Evolutionary conservation across 2,797 vertebrate genomes (phyloP), one percentile per base, ranked within the genome.

Genomic region (Amniataba percoides): DNA sequence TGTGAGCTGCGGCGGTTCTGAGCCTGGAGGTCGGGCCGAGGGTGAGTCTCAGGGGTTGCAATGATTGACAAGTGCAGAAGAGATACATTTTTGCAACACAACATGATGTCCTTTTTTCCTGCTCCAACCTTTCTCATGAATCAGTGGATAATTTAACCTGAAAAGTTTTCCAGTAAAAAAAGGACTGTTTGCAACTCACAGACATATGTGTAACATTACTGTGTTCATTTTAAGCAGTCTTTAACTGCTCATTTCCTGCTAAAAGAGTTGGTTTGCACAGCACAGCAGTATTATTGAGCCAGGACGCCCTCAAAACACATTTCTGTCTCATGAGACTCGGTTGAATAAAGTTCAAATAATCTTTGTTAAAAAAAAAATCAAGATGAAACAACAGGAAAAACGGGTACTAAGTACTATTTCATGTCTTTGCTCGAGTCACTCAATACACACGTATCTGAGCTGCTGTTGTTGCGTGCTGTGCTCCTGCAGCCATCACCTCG

Each of bases 401-500:
- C 25, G 40, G 45, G n/a, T n/a, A n/a, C 7, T 5, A 34, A n/a
- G 45, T 51, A 34, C 40, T 15, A 34, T 60, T 58, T 74, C 19
- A 18, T 40, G 45, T 56, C 34, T 49, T 64, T 7, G 13, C 18
- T 12, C 42, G 4, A 42, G 21, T 19, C 3, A 1, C 49, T 39
- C 2, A 2, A 3, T 23, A 25, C 53, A 23, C 42, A 70, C 12
- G 25, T 12, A 39, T 62, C 4, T n/a, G 18, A 61, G 62, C 42
- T 62, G 55, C 16, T 62, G 60, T 42, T 74, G 77, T 74, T 62
- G 36, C 11, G 23, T 13, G 11, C 10, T 49, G 3, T 16, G 23
- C 40, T 61, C n/a, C 10, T 48, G 62, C 77, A 56, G 68, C 57
- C 65, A 55, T 81, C 64, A 51, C 36, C 59, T 84, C 68, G 77